Percentiles rank a stretch among this genome's conserved stretches.
phyloP scores from a whole-genome alignment of 2,113 vertebrate genomes.

The Boulengeromyrus knoepffleri region DNA sequence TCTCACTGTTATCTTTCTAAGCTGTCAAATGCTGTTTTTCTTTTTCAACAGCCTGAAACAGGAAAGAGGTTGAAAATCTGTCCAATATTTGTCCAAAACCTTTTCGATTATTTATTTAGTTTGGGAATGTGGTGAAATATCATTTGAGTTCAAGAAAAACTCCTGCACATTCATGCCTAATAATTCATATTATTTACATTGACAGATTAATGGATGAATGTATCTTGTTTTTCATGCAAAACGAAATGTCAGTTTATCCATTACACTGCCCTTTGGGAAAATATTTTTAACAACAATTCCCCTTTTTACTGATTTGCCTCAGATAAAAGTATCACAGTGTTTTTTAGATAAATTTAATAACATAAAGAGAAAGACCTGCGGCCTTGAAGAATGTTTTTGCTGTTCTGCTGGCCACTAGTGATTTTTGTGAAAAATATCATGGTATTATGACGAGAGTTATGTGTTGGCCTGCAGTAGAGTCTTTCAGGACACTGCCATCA shows the following conservation, averaged over 20 bases:
- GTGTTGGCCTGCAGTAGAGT: background rate
- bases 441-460: background rate
- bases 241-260: background rate
- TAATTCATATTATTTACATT: background rate
- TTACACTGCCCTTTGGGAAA: background rate
- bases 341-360: background rate
- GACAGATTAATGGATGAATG: background rate
- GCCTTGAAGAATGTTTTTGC: background rate
- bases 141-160: background rate
- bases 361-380: background rate
- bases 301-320: background rate
- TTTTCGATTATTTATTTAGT: background rate
- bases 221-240: background rate
- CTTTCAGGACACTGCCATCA: background rate
- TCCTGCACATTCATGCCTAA: background rate
- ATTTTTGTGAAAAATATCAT: background rate
- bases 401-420: background rate
- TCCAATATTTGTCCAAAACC: background rate
- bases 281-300: background rate
- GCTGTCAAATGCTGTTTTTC: background rate
- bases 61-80: background rate
- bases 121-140: background rate
- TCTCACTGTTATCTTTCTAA: background rate
- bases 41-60: background rate
- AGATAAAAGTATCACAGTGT: background rate